Evolutionary conservation across 1,140 invertebrate genomes (phyloP), one percentile per base, ranked within the genome.

Genomic region (Camponotus pennsylvanicus): DNA sequence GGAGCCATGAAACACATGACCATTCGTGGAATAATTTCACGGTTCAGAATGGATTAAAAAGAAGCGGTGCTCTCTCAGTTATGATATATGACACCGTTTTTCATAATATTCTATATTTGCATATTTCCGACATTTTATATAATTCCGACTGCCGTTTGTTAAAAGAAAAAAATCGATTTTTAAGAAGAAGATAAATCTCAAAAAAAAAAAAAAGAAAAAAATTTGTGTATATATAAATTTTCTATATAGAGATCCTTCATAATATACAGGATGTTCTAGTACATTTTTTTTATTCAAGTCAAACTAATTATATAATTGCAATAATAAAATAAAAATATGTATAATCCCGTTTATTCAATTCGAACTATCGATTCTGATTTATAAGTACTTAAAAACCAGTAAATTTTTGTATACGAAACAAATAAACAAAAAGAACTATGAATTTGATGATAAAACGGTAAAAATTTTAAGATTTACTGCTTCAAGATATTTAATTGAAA

Each of bases 11-110:
- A 75, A 83, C 55, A 18, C 55, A 55, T 59, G 32, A 67, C 45
- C 8, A 75, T 83, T 73, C 45, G 69, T 32, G 32, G 69, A 75
- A 83, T 83, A 83, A 83, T 75, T 73, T 75, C 69, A 73, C 57
- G 69, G 69, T 37, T 18, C 27, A 75, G 73, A 83, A 73, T 61
- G 21, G 15, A 83, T 61, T 83, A 73, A 83, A 64, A 73, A 83
- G 27, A 5, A 83, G n/a, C 15, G 5, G 64, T 32, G 64, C 49
- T 34, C 21, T 42, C 79, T 83, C 40, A 75, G 69, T 55, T n/a
- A 73, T 83, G 69, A 83, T 83, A 64, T 49, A 83, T 9, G 69
- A 9, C n/a, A 49, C 42, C 69, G 69, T 83, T 83, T 73, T 40
- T 61, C 40, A 61, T 82, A 32, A 82, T 73, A 61, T 73, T 59